These are phyloP conservation scores for Pedionomus torquatus DNA, from an alignment of 2,113 vertebrate species.

Conservation along the genomic window DNA sequence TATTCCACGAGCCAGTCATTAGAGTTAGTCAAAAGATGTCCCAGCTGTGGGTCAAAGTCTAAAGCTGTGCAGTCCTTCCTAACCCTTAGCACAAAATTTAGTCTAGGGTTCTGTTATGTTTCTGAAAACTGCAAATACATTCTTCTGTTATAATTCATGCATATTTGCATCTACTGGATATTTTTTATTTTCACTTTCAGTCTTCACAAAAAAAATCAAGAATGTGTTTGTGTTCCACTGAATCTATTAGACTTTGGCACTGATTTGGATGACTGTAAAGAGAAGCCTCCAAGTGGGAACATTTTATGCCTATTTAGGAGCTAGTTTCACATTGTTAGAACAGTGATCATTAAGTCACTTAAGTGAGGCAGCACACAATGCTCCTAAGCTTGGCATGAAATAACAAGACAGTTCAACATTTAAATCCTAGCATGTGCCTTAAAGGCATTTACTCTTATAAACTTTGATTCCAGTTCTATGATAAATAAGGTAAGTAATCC, in stretches of 20 bases:
- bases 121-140: not conserved
- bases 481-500: constrained; percentile 15
- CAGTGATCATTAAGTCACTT: not conserved
- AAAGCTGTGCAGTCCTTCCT: not conserved
- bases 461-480: constrained; percentile 14
- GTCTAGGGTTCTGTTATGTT: not conserved
- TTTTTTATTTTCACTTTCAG: not conserved
- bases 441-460: constrained; percentile 21
- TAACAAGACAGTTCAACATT: not conserved
- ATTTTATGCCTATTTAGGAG: constrained; percentile 19
- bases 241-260: not conserved
- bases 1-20: not conserved
- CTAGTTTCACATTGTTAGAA: constrained; percentile 1
- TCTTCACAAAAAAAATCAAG: not conserved
- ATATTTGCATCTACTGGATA: not conserved
- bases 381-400: not conserved
- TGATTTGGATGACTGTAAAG: not conserved
- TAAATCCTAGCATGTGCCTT: not conserved
- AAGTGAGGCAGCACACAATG: not conserved
- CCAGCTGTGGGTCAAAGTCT: not conserved
- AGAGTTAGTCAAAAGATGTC: not conserved
- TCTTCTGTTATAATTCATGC: not conserved
- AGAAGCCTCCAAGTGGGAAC: not conserved
- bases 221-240: not conserved
- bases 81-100: not conserved